Base-by-base conservation (phyloP, 2,888 invertebrate genomes). In the Monoplex corrugatus region DNA sequence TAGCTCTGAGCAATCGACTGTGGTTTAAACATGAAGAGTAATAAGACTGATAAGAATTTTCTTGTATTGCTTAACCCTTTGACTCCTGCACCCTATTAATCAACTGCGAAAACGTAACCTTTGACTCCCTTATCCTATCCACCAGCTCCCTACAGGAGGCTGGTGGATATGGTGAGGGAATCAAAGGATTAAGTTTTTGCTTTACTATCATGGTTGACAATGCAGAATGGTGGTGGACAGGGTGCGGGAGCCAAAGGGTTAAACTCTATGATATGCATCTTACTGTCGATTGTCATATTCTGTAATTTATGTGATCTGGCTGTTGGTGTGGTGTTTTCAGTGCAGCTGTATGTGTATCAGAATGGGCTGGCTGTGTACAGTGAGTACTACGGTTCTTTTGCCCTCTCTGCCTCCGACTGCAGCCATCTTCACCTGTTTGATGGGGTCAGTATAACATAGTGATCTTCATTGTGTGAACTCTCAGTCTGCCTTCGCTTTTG, bases 371-470 rank as follows among this genome's bases (percentile, higher is more conserved):
- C 94, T 10, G 90, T 94, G n/a, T 45, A 92, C 50, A 93, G 92
- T 88, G 90, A 88, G 35, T 91, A 93, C 78, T 92, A 92, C 88
- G 95, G 94, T 44, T 90, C 93, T 32, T 90, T 95, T 57, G 89
- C 93, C 44, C 91, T 95, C 50, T 92, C 91, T 91, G 93, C 94
- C 57, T 93, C 92, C 3, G 91, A 92, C 75, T 91, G 95, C 75
- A 92, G 91, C 38, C 90, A 92, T 32, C 87, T 94, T 28, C 89
- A 92, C 57, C 93, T 95, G 50, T 95, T 93, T 93, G 95, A 95
- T 93, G 95, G 94, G 91, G 95, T 95, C 92, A 90, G 95, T 92
- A 44, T n/a, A n/a, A n/a, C n/a, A n/a, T n/a, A n/a, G n/a, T n/a
- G n/a, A n/a, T n/a, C n/a, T n/a, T n/a, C n/a, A n/a, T n/a, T n/a